A percentile compares a stretch with the other conserved stretches of the same genome.
Conservation (phyloP, 2,797 vertebrate species). For the Gymnodraco acuticeps region DNA sequence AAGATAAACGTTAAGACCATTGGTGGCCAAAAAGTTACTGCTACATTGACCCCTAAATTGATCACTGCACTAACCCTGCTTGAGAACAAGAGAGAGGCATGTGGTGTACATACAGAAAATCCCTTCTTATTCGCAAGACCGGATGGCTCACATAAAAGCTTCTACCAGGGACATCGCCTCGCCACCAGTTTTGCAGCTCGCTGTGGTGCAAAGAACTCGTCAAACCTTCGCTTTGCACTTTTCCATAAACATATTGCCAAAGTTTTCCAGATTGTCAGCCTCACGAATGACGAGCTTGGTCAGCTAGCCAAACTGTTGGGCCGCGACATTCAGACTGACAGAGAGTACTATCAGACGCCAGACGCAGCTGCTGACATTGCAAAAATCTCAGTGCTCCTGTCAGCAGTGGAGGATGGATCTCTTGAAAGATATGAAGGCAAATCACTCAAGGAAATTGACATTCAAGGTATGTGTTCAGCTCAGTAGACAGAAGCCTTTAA, state of each 20-base stretch:
- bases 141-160: fast-evolving
- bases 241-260: constrained; percentile 46
- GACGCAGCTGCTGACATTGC: constrained; percentile 62
- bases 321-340: constrained; percentile 43
- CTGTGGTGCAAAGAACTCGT: constrained; percentile 27
- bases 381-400: constrained; percentile 58
- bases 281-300: constrained; percentile 42
- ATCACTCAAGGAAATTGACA: constrained; percentile 55
- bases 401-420: constrained; percentile 45
- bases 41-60: constrained; percentile 47
- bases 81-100: constrained; percentile 47
- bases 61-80: constrained; percentile 49
- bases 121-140: constrained; percentile 64
- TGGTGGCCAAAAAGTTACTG: constrained; percentile 4
- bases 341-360: constrained; percentile 54
- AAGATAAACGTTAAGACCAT: constrained; percentile 30
- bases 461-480: constrained; percentile 53
- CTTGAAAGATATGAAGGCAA: constrained; percentile 51
- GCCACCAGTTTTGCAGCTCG: neutral
- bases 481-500: neutral
- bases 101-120: constrained; percentile 34
- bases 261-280: constrained; percentile 63
- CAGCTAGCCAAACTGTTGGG: constrained; percentile 48
- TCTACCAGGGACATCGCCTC: neutral
- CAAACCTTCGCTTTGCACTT: constrained; percentile 11